A percentile compares a stretch with the other conserved stretches of the same genome.
These are phyloP conservation scores for Drosophila chauvacae DNA, from an alignment of 1,140 invertebrate genomes.

Conservation along the genomic window DNA sequence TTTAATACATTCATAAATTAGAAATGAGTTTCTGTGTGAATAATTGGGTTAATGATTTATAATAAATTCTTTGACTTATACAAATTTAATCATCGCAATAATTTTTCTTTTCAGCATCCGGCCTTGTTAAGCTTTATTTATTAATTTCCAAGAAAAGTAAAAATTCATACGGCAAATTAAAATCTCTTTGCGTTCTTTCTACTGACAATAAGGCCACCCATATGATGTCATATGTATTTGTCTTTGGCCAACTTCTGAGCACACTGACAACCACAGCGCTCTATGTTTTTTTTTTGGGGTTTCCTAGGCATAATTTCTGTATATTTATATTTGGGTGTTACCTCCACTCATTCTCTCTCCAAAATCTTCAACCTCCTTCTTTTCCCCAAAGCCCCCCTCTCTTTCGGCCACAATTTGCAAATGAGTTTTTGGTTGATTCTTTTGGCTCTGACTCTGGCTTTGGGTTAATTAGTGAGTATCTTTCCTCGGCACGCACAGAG, in stretches of 20 bases:
- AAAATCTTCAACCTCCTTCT: constrained; percentile 22
- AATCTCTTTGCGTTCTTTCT: not conserved
- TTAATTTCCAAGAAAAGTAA: constrained; percentile 10
- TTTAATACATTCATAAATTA: too few species aligned
- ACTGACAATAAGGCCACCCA: constrained; percentile 5
- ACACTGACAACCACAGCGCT: not conserved
- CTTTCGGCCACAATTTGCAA: constrained; percentile 68
- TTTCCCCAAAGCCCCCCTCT: constrained; percentile 8
- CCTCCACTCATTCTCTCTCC: constrained; percentile 8
- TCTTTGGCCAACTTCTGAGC: constrained; percentile 22
- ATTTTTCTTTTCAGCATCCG: not conserved
- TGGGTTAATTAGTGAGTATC: constrained; percentile 80
- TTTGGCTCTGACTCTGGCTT: constrained; percentile 56
- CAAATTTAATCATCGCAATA: too few species aligned
- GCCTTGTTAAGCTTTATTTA: constrained; percentile 6
- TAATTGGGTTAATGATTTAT: not conserved
- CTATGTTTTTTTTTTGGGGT: constrained; percentile 57
- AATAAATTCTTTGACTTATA: too few species aligned
- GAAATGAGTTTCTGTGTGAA: not conserved
- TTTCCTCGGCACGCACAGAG: constrained; percentile 73
- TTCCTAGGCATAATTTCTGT: constrained; percentile 76
- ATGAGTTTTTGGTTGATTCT: constrained; percentile 70
- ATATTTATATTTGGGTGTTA: constrained; percentile 68
- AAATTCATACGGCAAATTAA: constrained; percentile 6
- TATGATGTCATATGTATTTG: constrained; percentile 71